Base-by-base conservation (phyloP, 2,113 vertebrate genomes). In the Haemorhous mexicanus region DNA sequence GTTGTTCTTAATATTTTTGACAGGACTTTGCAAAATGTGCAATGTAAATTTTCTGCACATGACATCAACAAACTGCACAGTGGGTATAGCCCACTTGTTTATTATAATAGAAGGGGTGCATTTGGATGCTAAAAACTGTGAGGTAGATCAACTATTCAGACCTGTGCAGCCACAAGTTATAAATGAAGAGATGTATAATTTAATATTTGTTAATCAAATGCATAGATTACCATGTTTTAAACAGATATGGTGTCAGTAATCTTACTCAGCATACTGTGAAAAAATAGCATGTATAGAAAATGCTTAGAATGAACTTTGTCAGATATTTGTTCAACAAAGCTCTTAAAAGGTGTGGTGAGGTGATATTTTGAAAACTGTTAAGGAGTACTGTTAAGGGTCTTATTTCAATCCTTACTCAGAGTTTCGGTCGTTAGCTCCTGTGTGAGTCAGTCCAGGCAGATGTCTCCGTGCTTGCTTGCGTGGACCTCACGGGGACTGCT, bases 181-280 rank as follows among this genome's bases (percentile, higher is more conserved):
- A 70, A 96, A 28, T 84, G 74, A 68, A 92, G 67, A 94, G 59
- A 73, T 69, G 37, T 58, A 52, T 43, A 77, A 68, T 44, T 58
- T 94, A 87, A 49, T 92, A 87, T 96, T 93, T 87, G 8, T 76
- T 88, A 89, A 91, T 24, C 13, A 41, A 92, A 84, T 86, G 47
- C 56, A 75, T 14, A 69, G 56, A 68, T 75, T 56, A 73, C 69
- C 77, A 52, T 89, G 47, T 35, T 95, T 85, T 69, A 72, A 89
- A 49, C 10, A 76, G 89, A 78, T 49, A 14, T 3, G 20, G 28
- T 62, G 76, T 68, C 13, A 68, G 35, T 78, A 84, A 80, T 41
- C 18, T 72, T 93, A 81, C 67, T 46, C 50, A 83, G 37, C 46
- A n/a, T 67, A 63, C 27, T 84, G 21, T 50, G 53, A 32, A 87